Base-by-base conservation (phyloP, 2,113 vertebrate species). In the Rattus rattus region DNA sequence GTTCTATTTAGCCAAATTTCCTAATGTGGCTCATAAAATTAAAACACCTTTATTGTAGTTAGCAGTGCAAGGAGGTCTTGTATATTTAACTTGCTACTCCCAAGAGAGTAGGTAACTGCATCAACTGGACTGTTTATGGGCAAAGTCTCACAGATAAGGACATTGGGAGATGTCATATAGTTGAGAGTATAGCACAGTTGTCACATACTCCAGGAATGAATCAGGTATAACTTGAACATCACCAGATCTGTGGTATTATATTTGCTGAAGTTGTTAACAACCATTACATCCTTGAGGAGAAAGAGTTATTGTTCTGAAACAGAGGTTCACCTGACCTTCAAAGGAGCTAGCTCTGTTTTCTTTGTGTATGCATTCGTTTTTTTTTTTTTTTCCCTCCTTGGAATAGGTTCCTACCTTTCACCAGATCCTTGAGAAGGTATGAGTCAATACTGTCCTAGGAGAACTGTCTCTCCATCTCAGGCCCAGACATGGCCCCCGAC, bases 271-370 rank as follows among this genome's bases (percentile, higher is more conserved):
- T 1, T 63, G 52, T n/a, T 75, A 47, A 17, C 70, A 85, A 33
- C 36, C 54, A 14, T 61, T n/a, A 13, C 26, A 80, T 92, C 63
- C 87, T 30, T n/a, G 88, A 95, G 59, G 30, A 43, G 17, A 88
- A n/a, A 92, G 85, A 43, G 5, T 81, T 7, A 30, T 36, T 76
- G 33, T 79, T 88, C 91, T 89, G 69, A 84, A 94, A 83, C 20
- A 88, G 43, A 96, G n/a, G 28, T 28, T 88, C 77, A 56, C 10
- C 87, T 80, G 39, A 69, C 33, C 56, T 94, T 98, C 63, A 43
- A 43, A 43, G 43, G 43, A 43, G 43, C 43, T 49, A 49, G 5
- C 65, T 12, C 17, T 43, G 73, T 67, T 96, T 94, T 92, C 67
- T 94, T 94, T 95, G 79, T 93, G 93, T 92, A 67, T 5, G 56